Conservation (phyloP, 2,113 vertebrate species). For the Nycticebus coucang region DNA sequence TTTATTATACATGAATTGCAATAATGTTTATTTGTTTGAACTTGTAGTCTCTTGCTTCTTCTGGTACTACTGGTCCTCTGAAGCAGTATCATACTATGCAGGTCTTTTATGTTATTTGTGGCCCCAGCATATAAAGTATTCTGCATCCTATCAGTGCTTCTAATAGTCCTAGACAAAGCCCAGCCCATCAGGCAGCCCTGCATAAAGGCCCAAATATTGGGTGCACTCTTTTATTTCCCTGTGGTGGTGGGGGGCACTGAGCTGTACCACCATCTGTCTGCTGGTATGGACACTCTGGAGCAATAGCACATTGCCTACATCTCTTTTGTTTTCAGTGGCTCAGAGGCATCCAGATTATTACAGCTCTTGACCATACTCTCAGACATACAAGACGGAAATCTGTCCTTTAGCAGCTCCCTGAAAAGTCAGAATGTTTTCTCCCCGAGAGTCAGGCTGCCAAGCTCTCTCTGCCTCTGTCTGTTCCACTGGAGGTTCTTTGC, state of each 20-base stretch:
- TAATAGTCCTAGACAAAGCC: not conserved
- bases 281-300: not conserved
- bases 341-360: not conserved
- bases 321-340: not conserved
- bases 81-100: not conserved
- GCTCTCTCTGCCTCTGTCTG: not conserved
- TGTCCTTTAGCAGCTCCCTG: not conserved
- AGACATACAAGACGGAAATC: not conserved
- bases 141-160: not conserved
- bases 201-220: not conserved
- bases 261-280: not conserved
- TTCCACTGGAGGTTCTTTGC: not conserved
- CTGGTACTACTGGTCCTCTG: not conserved
- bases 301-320: not conserved
- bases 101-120: not conserved
- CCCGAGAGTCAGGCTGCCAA: not conserved
- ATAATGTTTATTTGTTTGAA: constrained; percentile 41
- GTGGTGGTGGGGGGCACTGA: not conserved
- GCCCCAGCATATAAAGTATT: not conserved
- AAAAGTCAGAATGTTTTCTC: not conserved
- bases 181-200: not conserved
- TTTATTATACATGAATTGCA: constrained; percentile 77
- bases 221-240: not conserved
- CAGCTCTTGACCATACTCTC: not conserved
- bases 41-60: not conserved